Conservation (phyloP, 2,888 invertebrate genomes). For the Oithona nana region DNA sequence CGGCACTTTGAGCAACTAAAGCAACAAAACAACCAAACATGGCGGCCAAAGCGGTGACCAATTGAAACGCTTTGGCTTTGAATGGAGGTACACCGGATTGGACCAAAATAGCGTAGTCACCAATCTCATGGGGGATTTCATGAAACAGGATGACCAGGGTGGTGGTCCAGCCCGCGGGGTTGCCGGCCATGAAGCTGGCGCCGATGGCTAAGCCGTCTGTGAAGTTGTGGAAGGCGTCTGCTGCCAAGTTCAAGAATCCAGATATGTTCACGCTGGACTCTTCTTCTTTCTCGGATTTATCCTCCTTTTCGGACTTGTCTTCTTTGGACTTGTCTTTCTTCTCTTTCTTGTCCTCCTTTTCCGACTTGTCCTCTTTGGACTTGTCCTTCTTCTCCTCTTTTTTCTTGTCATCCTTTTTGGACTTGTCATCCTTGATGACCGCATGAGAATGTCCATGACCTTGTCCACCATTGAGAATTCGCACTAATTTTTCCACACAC, state of each 20-base stretch:
- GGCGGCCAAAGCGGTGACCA: conserved; percentile 86
- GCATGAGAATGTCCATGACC: conserved; percentile 45
- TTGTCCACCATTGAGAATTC: conserved; percentile 64
- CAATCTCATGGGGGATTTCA: conserved; percentile 98
- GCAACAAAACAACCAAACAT: conserved; percentile 78
- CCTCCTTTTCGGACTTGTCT: background rate
- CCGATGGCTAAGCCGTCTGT: conserved; percentile 98
- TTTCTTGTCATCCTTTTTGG: conserved; percentile 20
- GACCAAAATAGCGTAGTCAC: conserved; percentile 94
- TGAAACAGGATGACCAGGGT: conserved; percentile 89
- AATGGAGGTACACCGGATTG: conserved; percentile 32
- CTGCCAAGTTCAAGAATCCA: conserved; percentile 88
- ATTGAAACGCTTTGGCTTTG: conserved; percentile 76
- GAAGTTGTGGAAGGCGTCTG: conserved; percentile 96
- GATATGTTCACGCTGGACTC: conserved; percentile 59
- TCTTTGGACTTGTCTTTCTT: background rate
- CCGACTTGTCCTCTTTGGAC: background rate
- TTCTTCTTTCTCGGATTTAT: background rate
- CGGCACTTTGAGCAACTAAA: conserved; percentile 52
- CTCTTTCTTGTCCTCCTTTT: background rate
- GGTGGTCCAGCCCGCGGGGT: conserved; percentile 60
- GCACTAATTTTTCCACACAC: conserved; percentile 75
- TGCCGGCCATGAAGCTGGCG: conserved; percentile 83
- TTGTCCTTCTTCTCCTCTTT: conserved; percentile 1
- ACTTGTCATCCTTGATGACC: background rate